Evolutionary conservation across 2,888 invertebrate genomes (phyloP).

Genomic region (Euspilapteryx auroguttella): DNA sequence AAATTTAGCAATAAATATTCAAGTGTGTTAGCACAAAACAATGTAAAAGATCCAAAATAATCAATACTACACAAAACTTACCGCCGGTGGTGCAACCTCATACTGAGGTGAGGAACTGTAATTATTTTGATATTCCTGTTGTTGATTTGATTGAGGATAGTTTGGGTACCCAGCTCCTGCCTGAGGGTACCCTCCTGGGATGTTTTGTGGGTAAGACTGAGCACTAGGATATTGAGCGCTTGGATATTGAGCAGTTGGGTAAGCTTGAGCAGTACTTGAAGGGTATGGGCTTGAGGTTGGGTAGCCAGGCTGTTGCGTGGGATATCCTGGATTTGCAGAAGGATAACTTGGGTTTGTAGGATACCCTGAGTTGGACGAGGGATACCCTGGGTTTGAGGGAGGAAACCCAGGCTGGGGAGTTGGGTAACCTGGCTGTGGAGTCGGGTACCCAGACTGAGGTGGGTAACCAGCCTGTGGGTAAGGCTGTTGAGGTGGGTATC

Average conservation of each 20-base stretch:
- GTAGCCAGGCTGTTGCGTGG: slow-evolving; percentile 5
- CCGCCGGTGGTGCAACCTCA: no score
- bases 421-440: slow-evolving; percentile 43
- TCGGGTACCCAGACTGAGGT: slow-evolving; percentile 44
- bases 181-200: slow-evolving; percentile 18
- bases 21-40: no score
- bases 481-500: slow-evolving; percentile 47
- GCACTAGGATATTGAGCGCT: no score
- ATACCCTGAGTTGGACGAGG: no score
- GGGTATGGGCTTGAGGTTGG: no score
- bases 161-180: slow-evolving; percentile 12
- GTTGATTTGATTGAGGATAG: slow-evolving; percentile 11
- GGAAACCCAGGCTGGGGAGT: slow-evolving; percentile 30
- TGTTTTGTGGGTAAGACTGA: no score
- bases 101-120: no score
- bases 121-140: slow-evolving; percentile 10
- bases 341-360: slow-evolving; percentile 12
- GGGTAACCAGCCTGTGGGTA: slow-evolving; percentile 51
- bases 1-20: no score
- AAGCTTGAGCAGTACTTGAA: no score
- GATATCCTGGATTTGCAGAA: slow-evolving; percentile 7
- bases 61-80: no score
- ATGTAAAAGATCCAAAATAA: no score
- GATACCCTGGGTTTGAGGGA: slow-evolving; percentile 17
- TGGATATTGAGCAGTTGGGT: no score